Conservation (phyloP, 2,797 vertebrate genomes). For the Phoebastria nigripes region DNA sequence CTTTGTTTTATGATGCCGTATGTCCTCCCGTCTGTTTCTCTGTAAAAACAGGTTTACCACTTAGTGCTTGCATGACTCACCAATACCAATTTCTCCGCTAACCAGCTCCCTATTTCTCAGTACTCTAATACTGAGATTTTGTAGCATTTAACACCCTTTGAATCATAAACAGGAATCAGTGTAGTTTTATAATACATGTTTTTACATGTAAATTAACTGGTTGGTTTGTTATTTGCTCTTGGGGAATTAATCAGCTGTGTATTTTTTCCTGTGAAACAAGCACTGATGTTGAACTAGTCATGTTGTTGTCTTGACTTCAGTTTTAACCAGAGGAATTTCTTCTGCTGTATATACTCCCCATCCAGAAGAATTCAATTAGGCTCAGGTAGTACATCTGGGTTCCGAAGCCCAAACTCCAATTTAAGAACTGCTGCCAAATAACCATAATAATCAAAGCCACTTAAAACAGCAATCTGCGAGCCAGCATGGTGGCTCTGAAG, state of each 20-base stretch:
- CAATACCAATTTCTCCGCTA: background rate
- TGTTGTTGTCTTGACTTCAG: background rate
- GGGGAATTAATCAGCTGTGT: background rate
- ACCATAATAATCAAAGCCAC: constrained; percentile 61
- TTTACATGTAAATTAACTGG: background rate
- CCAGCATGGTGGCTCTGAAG: constrained; percentile 62
- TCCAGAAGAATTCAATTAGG: constrained; percentile 18
- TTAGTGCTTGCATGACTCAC: background rate
- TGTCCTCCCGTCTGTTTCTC: background rate
- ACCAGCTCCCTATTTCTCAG: background rate
- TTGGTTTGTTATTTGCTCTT: background rate
- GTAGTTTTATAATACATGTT: background rate
- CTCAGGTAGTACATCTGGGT: constrained; percentile 10
- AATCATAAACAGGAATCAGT: background rate
- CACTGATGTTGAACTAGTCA: background rate
- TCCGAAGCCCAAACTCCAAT: constrained; percentile 30
- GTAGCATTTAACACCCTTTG: background rate
- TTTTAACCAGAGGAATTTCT: background rate
- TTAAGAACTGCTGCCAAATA: constrained; percentile 56
- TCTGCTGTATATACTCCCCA: background rate
- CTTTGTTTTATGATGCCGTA: background rate
- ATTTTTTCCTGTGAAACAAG: background rate
- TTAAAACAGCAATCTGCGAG: constrained; percentile 66
- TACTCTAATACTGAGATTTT: background rate
- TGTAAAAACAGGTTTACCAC: background rate